These are phyloP conservation scores for Rattus norvegicus DNA, from an alignment of 2,113 vertebrate genomes.

Conservation along the genomic window GRCr8 NC_086022.1:139842001-139842500, in stretches of 20 bases:
- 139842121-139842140: too few species aligned
- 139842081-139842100: neutral
- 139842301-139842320: neutral
- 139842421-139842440: neutral
- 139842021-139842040: neutral
- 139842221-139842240: neutral
- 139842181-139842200: neutral
- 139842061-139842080: neutral
- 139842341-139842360: neutral
- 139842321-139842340: neutral
- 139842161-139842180: neutral
- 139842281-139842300: neutral
- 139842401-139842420: neutral
- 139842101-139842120: neutral
- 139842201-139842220: neutral
- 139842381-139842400: neutral
- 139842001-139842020: neutral
- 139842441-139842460: neutral
- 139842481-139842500: neutral
- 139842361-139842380: neutral
- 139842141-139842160: neutral
- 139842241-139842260: neutral
- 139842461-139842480: constrained; percentile 35
- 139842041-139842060: neutral
- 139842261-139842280: neutral